A percentile compares a stretch with the other conserved stretches of the same genome.
phyloP scores from a whole-genome alignment of 1,140 invertebrate species.

The Drosophila burlai region DNA sequence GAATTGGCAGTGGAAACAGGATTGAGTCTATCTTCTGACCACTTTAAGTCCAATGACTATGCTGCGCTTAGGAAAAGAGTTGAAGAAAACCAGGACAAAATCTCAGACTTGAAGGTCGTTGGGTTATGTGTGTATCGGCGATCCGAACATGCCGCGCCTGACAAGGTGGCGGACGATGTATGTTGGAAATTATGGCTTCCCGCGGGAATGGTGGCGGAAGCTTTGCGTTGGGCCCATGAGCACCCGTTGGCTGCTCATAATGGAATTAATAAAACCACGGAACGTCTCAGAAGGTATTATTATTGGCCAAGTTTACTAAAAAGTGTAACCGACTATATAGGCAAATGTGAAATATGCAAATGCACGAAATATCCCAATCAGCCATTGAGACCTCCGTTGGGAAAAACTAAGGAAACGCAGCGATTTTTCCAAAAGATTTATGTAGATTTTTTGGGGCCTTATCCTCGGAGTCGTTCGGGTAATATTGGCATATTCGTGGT shows the following conservation, averaged over 20 bases:
- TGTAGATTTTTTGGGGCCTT: neutral
- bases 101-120: neutral
- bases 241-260: neutral
- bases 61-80: neutral
- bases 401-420: neutral
- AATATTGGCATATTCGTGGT: neutral
- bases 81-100: neutral
- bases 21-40: neutral
- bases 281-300: neutral
- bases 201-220: neutral
- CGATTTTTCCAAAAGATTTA: neutral
- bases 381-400: neutral
- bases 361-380: neutral
- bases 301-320: neutral
- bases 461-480: neutral
- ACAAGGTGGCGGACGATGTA: neutral
- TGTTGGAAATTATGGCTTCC: neutral
- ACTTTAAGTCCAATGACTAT: neutral
- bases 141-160: neutral
- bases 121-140: neutral
- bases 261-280: neutral
- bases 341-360: neutral
- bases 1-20: neutral
- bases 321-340: neutral
- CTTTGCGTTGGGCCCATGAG: neutral